Evolutionary conservation across 2,888 invertebrate species (phyloP).

Genomic region (Stegana nigrithorax): DNA sequence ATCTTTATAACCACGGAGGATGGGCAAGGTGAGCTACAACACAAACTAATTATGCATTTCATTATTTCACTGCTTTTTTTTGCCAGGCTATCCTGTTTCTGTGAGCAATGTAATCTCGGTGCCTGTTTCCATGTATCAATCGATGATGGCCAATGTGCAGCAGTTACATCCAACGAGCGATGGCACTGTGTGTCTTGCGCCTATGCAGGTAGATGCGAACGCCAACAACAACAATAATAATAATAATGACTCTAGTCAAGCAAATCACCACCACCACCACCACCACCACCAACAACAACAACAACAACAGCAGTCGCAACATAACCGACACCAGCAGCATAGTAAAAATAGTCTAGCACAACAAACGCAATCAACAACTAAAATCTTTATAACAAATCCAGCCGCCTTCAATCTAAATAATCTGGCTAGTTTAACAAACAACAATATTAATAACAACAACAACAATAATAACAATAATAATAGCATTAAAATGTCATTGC

Average conservation of each 20-base stretch:
- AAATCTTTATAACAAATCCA: constrained; percentile 39
- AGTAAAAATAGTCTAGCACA: background rate
- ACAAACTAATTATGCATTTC: background rate
- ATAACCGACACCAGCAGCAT: constrained; percentile 31
- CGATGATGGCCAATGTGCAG: constrained; percentile 92
- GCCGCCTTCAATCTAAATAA: constrained; percentile 30
- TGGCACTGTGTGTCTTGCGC: constrained; percentile 85
- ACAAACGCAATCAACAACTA: constrained; percentile 36
- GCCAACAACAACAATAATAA: constrained; percentile 45
- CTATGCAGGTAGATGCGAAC: constrained; percentile 79
- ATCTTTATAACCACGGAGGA: constrained; percentile 95
- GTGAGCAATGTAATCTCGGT: constrained; percentile 96
- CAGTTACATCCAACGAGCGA: constrained; percentile 79
- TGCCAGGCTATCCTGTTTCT: constrained; percentile 77
- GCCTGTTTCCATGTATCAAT: constrained; percentile 97
- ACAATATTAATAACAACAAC: constrained; percentile 48
- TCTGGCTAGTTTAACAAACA: constrained; percentile 39
- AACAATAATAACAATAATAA: constrained; percentile 42
- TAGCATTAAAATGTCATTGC: constrained; percentile 43
- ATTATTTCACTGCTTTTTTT: too few relatives aligned
- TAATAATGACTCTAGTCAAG: constrained; percentile 50
- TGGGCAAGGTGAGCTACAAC: constrained; percentile 79
- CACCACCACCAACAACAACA: constrained; percentile 29
- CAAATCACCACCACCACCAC: constrained; percentile 32
- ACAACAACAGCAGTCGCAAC: constrained; percentile 30